Conservation (phyloP, 2,113 vertebrate genomes). For the Hiodon tergisus region DNA sequence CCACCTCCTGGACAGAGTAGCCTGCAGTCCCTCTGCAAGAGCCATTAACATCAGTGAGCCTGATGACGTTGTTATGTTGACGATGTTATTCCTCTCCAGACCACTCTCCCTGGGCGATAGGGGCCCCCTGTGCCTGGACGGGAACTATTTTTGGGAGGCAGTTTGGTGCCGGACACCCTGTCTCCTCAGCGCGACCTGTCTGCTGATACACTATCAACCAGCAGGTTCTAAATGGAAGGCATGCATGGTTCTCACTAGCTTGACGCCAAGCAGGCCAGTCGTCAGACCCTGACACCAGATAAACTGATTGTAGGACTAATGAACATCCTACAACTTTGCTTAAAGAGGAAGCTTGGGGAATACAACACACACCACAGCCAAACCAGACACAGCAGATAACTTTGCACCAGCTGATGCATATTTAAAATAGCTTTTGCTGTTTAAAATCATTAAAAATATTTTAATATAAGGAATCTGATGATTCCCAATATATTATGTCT, state of each 20-base stretch:
- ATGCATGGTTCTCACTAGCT: constrained; percentile 65
- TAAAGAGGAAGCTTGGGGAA: constrained; percentile 32
- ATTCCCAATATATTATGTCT: too few relatives aligned
- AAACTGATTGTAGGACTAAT: constrained; percentile 65
- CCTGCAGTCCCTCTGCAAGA: constrained; percentile 43
- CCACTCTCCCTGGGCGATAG: constrained; percentile 42
- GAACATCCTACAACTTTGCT: constrained; percentile 58
- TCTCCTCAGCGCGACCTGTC: constrained; percentile 64
- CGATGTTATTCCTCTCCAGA: constrained; percentile 68
- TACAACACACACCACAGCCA: constrained; percentile 40
- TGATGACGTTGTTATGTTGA: too few relatives aligned
- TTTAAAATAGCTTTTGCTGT: background rate
- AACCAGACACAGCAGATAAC: constrained; percentile 14
- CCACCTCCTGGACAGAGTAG: constrained; percentile 56
- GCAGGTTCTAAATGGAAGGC: constrained; percentile 72
- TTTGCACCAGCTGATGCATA: background rate
- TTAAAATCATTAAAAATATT: too few relatives aligned
- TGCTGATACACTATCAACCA: constrained; percentile 79
- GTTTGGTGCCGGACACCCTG: constrained; percentile 66
- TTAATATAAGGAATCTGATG: too few relatives aligned
- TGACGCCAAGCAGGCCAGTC: constrained; percentile 74
- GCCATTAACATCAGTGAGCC: constrained; percentile 67
- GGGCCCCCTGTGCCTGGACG: constrained; percentile 47
- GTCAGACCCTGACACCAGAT: constrained; percentile 68
- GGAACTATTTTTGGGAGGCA: constrained; percentile 69